phyloP scores from a whole-genome alignment of 2,797 vertebrate genomes.

The Calcarius lapponicus region DNA sequence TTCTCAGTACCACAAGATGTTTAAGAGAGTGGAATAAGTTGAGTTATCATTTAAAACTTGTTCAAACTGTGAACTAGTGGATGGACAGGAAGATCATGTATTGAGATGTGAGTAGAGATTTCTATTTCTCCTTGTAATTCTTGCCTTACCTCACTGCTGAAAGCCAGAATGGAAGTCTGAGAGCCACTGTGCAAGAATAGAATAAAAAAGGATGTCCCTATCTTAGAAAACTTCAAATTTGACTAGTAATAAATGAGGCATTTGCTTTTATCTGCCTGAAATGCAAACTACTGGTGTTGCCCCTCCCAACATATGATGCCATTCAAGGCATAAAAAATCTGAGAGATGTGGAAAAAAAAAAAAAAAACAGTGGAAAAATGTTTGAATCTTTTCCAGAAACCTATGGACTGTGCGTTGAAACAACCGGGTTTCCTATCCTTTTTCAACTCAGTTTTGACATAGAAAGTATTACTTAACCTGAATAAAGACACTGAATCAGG shows the following conservation, averaged over 20 bases:
- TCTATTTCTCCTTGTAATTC: neutral
- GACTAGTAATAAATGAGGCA: neutral
- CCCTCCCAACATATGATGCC: accelerated
- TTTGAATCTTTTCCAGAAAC: neutral
- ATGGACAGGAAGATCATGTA: neutral
- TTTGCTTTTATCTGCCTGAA: neutral
- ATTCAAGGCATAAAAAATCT: neutral
- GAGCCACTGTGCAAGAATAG: neutral
- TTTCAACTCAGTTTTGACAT: accelerated
- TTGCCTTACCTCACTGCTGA: neutral
- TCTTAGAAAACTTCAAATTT: neutral
- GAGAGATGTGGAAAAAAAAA: neutral
- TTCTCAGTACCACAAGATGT: neutral
- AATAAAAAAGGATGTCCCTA: neutral
- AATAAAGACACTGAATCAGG: neutral
- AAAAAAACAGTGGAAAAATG: neutral
- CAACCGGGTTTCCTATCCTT: accelerated
- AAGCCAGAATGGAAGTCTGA: neutral
- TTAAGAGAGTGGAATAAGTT: neutral
- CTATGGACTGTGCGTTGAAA: neutral
- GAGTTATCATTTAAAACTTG: neutral
- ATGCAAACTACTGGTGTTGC: accelerated
- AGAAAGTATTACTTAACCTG: neutral
- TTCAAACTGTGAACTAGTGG: accelerated
- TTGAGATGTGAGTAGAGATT: neutral